Base-by-base conservation (phyloP, 2,888 invertebrate genomes). In the Heliconius cydno region DNA sequence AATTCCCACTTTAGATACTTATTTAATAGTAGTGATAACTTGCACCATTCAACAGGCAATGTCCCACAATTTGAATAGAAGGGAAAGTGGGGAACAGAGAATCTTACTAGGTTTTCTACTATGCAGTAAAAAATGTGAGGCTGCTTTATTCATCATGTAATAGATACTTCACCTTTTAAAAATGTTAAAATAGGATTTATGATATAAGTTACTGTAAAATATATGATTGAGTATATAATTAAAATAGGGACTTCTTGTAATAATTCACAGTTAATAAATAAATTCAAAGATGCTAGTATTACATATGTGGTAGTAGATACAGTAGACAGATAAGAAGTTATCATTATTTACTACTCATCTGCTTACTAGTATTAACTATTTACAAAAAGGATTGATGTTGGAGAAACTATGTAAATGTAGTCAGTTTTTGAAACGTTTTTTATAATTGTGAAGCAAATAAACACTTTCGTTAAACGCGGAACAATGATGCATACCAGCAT, bases 391-490 rank as follows among this genome's bases (percentile, higher is more conserved):
- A 46, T 70, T 70, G 15, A 70, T 25, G 25, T 15, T 19, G 1
- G 9, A 41, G 41, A 41, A 41, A 70, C 70, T 41, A 25, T 9
- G 15, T 25, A 41, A 3, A 25, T 25, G 25, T 41, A 41, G 41
- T 25, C 3, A 15, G 25, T 70, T 68, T 68, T 68, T 38, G 52
- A 19, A 38, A 15, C 12, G 12, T 41, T 85, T 86, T 88, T 88
- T 88, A 85, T 87, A 87, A 83, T 78, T 87, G 85, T 84, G 84
- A 86, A 87, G 84, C 86, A 85, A 88, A 86, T 86, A 87, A 84
- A 86, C 89, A 92, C 92, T 92, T 92, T 92, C 91, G 87, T 91
- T 91, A 85, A 87, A 90, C 88, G 88, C 90, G 90, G 90, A 92
- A 92, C 87, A 86, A 87, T 84, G 85, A 81, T 85, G 87, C 90